Evolutionary conservation across 2,888 invertebrate species (phyloP), one percentile per base, ranked within the genome.

Genomic region (Hydropsyche betteni): DNA sequence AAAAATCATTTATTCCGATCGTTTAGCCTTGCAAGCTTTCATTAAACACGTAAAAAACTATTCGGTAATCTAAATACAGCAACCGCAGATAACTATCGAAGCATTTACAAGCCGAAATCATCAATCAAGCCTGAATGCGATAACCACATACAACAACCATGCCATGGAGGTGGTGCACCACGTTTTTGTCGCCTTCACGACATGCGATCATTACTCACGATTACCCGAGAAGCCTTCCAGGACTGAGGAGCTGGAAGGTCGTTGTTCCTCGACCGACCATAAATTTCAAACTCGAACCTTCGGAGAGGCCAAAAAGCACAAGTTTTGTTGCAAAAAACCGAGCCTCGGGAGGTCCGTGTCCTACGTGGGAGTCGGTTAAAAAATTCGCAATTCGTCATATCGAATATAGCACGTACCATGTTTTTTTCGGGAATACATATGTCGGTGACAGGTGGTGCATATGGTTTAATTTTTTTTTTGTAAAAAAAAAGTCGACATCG

Each of bases 101-200:
- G 61, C n/a, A 33, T 33, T 61, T 33, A 61, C 33, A 61, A 64
- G 64, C 34, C 44, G 36, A 64, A 64, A 64, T 64, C 64, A 64
- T 64, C 64, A 64, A 64, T 64, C 64, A 64, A 44, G 44, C 44
- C 64, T 12, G 64, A 33, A 24, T n/a, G 36, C 64, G 64, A 64
- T 64, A 64, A 34, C 64, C 33, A 33, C 58, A 36, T 8, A n/a
- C 34, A 34, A 33, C n/a, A 64, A 64, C 64, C 34, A 3, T 44
- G 3, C 44, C 44, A 10, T 8, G 44, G 7, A 44, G 24, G 10
- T 33, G 61, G 61, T 16, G 61, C 61, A 36, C 36, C 64, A 4
- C n/a, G 12, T 36, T 64, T 36, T 36, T 64, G 64, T 64, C 64
- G 64, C 64, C 58, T 58, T 24, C 58, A 44, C 36, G 64, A 64